phyloP scores from a whole-genome alignment of 2,797 vertebrate genomes.

The Anableps anableps region DNA sequence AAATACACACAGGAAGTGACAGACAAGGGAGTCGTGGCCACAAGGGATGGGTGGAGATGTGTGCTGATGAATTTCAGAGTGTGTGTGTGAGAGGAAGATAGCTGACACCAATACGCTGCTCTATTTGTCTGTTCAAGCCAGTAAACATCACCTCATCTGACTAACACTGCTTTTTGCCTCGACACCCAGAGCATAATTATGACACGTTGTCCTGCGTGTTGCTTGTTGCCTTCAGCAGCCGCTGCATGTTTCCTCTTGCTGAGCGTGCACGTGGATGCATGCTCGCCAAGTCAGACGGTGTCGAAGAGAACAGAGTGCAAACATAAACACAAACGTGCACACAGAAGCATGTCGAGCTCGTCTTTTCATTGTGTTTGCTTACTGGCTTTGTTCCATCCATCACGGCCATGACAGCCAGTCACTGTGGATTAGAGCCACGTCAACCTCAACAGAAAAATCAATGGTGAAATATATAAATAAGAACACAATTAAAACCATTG shows the following conservation, averaged over 20 bases:
- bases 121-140: slow-evolving; percentile 56
- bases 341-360: slow-evolving; percentile 45
- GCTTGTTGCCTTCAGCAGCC: slow-evolving; percentile 43
- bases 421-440: slow-evolving; percentile 77
- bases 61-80: slow-evolving; percentile 14
- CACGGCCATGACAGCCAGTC: slow-evolving; percentile 77
- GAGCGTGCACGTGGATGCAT: not conserved
- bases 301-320: slow-evolving; percentile 40
- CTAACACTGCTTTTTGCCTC: slow-evolving; percentile 43
- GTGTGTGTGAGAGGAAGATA: not conserved
- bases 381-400: slow-evolving; percentile 74
- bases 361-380: slow-evolving; percentile 71
- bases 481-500: slow-evolving; percentile 65
- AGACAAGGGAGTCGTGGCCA: slow-evolving; percentile 55
- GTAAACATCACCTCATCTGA: slow-evolving; percentile 68
- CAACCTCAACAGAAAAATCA: slow-evolving; percentile 74
- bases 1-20: slow-evolving; percentile 71
- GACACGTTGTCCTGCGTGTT: slow-evolving; percentile 59
- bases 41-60: slow-evolving; percentile 47
- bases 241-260: slow-evolving; percentile 41
- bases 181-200: slow-evolving; percentile 62
- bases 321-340: slow-evolving; percentile 33
- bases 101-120: slow-evolving; percentile 60
- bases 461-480: slow-evolving; percentile 81
- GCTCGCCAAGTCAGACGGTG: not conserved